phyloP scores from a whole-genome alignment of 2,113 vertebrate species.

The Prinia subflava region DNA sequence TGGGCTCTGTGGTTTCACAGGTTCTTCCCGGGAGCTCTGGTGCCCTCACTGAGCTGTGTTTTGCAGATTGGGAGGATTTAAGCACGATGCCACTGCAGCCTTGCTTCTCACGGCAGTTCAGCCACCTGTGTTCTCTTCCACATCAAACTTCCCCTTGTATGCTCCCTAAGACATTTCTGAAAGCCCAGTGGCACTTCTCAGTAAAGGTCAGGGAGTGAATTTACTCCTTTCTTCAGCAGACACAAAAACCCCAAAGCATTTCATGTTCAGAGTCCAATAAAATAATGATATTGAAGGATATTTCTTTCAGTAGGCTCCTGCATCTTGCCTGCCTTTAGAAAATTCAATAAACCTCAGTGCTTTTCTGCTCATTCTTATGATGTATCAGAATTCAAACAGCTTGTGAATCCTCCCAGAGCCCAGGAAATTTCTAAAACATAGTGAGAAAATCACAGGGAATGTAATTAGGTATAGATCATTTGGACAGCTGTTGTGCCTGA shows the following conservation, averaged over 20 bases:
- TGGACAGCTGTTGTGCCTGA: not conserved
- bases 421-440: not conserved
- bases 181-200: not conserved
- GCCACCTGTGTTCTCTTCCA: not conserved
- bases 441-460: not conserved
- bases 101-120: not conserved
- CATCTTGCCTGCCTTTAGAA: not conserved
- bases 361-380: slow-evolving; percentile 4
- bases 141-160: not conserved
- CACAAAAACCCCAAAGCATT: not conserved
- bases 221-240: not conserved
- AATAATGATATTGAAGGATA: not conserved
- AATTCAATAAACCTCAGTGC: not conserved
- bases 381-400: not conserved
- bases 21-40: not conserved
- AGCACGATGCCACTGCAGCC: not conserved
- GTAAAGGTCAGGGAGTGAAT: not conserved
- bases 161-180: not conserved
- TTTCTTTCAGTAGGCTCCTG: not conserved
- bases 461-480: not conserved
- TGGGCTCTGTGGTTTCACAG: not conserved
- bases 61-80: not conserved
- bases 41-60: not conserved
- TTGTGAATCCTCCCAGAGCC: not conserved
- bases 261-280: not conserved